Base-by-base conservation (phyloP, 53 echinoderm and acorn worm species). In the Holothuria scabra region DNA sequence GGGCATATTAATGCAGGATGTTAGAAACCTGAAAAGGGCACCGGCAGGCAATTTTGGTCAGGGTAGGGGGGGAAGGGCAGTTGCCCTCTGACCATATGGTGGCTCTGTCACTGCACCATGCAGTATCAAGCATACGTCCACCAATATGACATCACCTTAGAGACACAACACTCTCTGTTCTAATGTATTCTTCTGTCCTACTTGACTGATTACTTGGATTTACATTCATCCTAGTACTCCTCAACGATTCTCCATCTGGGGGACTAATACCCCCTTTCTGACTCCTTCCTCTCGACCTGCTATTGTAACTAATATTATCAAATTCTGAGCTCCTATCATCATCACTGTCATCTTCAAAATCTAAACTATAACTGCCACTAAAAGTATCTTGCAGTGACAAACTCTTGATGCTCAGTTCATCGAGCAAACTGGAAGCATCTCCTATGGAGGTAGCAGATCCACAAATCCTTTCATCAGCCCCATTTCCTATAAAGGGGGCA, bases 91-190 rank as follows among this genome's bases (percentile, higher is more conserved):
- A n/a, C n/a, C n/a, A n/a, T n/a, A n/a, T n/a, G n/a, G n/a, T n/a
- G n/a, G n/a, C n/a, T n/a, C n/a, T n/a, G n/a, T n/a, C n/a, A n/a
- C n/a, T n/a, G n/a, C n/a, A n/a, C n/a, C n/a, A 35, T 35, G 35
- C 35, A 35, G 3, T 6, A 35, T 3, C 6, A 35, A 35, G 6
- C 35, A 41, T 1, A 18, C 52, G 0, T 52, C 18, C 18, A 18
- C 0, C 0, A 52, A 4, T 16, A 52, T 52, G 52, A 16, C 52
- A 12, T 55, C 25, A 79, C 32, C 79, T 79, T 18, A 79, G 34
- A 62, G 90, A 90, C 11, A 83, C 65, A 34, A 90, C 56, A 82
- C 90, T 90, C 30, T 90, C 90, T 34, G 90, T 80, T 66, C 84
- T 90, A 5, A 76, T 35, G 74, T 90, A 90, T 61, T 86, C 90